phyloP scores from a whole-genome alignment of 2,113 vertebrate species.

The Protobothrops flavoviridis region DNA sequence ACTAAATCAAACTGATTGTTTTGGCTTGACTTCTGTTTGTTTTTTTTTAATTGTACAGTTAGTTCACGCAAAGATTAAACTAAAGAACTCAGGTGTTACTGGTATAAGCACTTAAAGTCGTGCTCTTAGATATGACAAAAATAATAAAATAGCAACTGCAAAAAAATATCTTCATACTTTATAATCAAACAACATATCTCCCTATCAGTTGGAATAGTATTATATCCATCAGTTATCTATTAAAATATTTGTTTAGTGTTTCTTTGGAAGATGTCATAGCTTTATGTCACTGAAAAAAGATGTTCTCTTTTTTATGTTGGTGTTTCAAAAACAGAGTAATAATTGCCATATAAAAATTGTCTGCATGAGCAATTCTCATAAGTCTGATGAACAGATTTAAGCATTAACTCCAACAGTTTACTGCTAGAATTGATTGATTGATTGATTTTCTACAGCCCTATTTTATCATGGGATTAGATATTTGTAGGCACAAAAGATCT shows the following conservation, averaged over 20 bases:
- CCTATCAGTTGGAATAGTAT: conserved; percentile 50
- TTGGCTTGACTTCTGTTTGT: neutral
- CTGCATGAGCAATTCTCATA: conserved; percentile 63
- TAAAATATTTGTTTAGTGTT: conserved; percentile 43
- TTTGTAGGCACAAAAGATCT: neutral
- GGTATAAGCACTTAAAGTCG: neutral
- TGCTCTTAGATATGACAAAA: neutral
- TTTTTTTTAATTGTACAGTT: neutral
- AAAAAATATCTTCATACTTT: conserved; percentile 44
- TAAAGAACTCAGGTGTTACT: neutral
- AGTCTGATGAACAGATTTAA: conserved; percentile 65
- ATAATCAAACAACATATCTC: conserved; percentile 57
- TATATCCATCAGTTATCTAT: conserved; percentile 61
- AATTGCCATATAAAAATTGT: conserved; percentile 65
- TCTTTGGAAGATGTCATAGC: conserved; percentile 51
- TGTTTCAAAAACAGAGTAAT: conserved; percentile 63
- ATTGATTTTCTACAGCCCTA: conserved; percentile 39
- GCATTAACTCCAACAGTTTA: conserved; percentile 46
- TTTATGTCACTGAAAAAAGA: conserved; percentile 38
- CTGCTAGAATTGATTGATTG: conserved; percentile 47
- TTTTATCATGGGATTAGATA: conserved; percentile 41
- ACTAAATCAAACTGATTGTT: neutral
- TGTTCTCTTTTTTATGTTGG: conserved; percentile 48
- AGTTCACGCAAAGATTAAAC: neutral
- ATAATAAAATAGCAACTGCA: neutral